phyloP scores from a whole-genome alignment of 2,888 invertebrate species.

The Apodemia duryi region DNA sequence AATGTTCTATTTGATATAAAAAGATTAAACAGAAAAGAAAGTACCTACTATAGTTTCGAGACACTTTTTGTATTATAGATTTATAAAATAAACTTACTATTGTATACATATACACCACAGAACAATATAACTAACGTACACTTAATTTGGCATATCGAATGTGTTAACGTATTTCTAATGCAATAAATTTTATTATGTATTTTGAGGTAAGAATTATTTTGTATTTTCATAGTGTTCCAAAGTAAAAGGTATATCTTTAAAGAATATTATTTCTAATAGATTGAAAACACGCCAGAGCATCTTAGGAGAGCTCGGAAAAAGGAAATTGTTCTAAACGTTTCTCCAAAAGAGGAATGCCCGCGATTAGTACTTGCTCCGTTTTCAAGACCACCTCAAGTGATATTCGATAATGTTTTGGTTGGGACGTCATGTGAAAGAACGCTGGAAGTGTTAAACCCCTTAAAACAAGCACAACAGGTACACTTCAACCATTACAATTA shows the following conservation, averaged over 20 bases:
- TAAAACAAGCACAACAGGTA: conserved; percentile 61
- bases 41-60: neutral
- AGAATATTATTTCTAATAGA: conserved; percentile 41
- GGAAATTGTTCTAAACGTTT: conserved; percentile 45
- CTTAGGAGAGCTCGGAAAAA: conserved; percentile 53
- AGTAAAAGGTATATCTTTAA: conserved; percentile 8
- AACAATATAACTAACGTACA: neutral
- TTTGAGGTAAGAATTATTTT: conserved; percentile 46
- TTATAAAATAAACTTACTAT: conserved; percentile 9
- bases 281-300: conserved; percentile 72
- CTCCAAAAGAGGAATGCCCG: conserved; percentile 66
- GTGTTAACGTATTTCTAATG: conserved; percentile 19
- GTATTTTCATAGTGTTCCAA: neutral
- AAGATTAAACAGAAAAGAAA: neutral
- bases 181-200: conserved; percentile 42
- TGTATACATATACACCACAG: neutral
- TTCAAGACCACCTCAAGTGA: conserved; percentile 81
- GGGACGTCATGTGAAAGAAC: conserved; percentile 74
- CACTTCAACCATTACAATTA: too few species aligned
- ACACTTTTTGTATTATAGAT: neutral
- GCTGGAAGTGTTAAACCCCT: conserved; percentile 80
- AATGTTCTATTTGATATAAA: neutral
- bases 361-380: conserved; percentile 82
- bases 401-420: conserved; percentile 83
- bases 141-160: neutral